Conservation (phyloP, 2,888 invertebrate species). For the Drosophila barbarae region DNA sequence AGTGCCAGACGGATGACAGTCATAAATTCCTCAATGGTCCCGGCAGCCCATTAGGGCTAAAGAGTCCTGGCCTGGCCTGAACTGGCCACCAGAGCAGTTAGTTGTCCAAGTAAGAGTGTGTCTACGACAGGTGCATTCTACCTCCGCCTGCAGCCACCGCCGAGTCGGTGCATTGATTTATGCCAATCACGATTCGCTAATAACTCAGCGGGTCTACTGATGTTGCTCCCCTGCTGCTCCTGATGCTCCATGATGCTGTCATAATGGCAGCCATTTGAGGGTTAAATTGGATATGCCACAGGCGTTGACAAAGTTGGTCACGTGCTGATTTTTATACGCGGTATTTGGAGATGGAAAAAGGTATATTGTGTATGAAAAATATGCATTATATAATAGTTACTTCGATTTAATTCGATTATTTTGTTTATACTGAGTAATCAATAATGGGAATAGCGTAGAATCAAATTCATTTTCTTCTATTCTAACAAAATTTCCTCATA, state of each 20-base stretch:
- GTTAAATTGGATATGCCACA: constrained; percentile 74
- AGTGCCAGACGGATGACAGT: constrained; percentile 28
- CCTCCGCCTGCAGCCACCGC: not conserved
- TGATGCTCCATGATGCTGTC: constrained; percentile 46
- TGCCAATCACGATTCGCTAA: constrained; percentile 75
- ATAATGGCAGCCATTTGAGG: constrained; percentile 75
- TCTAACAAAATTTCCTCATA: not conserved
- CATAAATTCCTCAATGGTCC: constrained; percentile 50
- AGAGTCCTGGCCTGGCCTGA: constrained; percentile 23
- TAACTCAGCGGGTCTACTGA: constrained; percentile 67
- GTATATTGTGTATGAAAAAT: not conserved
- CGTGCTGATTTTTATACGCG: constrained; percentile 50
- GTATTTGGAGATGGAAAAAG: not conserved
- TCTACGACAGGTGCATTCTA: constrained; percentile 53
- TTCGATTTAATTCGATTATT: no score
- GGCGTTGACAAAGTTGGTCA: constrained; percentile 73
- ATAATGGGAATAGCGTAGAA: not conserved
- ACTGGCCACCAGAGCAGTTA: constrained; percentile 4
- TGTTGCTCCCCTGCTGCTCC: constrained; percentile 23
- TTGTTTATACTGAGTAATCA: no score
- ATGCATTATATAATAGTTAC: no score
- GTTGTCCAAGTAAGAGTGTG: constrained; percentile 23
- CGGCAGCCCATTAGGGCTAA: constrained; percentile 36
- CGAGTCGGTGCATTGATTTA: constrained; percentile 66
- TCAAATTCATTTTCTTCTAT: not conserved